Conservation (phyloP, 1,140 invertebrate genomes). For the Drosophila setifemur region DNA sequence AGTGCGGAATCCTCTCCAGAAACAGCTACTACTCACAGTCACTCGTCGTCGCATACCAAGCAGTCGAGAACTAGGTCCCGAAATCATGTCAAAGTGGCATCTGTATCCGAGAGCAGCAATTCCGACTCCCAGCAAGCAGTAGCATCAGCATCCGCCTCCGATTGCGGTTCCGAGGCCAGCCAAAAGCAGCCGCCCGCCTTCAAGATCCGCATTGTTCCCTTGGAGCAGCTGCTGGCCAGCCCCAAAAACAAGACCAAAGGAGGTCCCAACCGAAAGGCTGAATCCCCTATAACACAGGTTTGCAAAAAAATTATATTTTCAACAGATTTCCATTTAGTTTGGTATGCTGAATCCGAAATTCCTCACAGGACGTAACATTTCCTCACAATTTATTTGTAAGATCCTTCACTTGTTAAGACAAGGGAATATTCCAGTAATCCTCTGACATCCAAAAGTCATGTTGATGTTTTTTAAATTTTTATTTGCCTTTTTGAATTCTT, state of each 20-base stretch:
- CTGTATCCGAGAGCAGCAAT: not conserved
- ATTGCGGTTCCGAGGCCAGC: not conserved
- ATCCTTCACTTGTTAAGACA: too few relatives aligned
- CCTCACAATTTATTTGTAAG: too few relatives aligned
- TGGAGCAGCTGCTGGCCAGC: conserved; percentile 67
- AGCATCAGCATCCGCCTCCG: too few relatives aligned
- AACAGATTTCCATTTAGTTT: too few relatives aligned
- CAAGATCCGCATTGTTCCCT: conserved; percentile 75
- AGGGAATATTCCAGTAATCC: too few relatives aligned
- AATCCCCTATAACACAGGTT: too few relatives aligned
- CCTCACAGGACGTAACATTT: too few relatives aligned
- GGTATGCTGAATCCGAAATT: too few relatives aligned
- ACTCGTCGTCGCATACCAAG: conserved; percentile 6
- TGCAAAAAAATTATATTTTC: too few relatives aligned
- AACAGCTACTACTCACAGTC: not conserved
- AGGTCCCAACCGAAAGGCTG: not conserved
- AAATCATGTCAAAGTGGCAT: conserved; percentile 36
- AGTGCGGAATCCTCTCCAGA: not conserved
- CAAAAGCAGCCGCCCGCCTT: conserved; percentile 34
- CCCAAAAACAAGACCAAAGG: conserved; percentile 19
- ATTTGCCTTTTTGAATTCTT: too few relatives aligned
- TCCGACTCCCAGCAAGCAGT: conserved; percentile 7
- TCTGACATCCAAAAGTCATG: too few relatives aligned
- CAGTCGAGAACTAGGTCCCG: not conserved
- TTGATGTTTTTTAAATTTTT: too few relatives aligned